Conservation (phyloP, 2,113 vertebrate genomes). For the Cyanoliseus patagonus region DNA sequence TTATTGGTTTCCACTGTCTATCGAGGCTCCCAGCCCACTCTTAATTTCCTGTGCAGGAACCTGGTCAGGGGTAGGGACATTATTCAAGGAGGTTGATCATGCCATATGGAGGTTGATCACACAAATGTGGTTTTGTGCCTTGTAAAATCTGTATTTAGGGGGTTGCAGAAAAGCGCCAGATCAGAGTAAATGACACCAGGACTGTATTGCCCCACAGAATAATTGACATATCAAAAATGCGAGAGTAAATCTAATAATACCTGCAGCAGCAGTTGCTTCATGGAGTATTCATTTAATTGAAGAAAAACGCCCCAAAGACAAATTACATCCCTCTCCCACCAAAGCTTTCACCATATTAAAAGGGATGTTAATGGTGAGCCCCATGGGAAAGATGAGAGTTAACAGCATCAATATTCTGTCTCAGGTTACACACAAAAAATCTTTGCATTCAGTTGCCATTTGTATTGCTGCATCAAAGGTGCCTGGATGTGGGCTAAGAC, state of each 20-base stretch:
- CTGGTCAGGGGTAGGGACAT: background rate
- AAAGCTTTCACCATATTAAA: background rate
- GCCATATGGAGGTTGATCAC: background rate
- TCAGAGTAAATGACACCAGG: background rate
- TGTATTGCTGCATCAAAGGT: rapidly evolving
- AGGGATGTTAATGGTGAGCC: background rate
- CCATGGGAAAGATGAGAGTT: background rate
- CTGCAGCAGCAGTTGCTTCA: background rate
- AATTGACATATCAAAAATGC: background rate
- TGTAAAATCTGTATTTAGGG: background rate
- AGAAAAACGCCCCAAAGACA: background rate
- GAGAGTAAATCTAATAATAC: background rate
- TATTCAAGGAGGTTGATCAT: background rate
- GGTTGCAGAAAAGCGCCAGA: background rate
- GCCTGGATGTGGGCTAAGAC: background rate
- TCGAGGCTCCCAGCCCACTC: background rate
- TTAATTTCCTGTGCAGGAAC: background rate
- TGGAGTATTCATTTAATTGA: background rate
- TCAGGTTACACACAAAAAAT: background rate
- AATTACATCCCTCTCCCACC: background rate
- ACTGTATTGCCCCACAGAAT: background rate
- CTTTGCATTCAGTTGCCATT: background rate
- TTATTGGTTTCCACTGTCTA: background rate
- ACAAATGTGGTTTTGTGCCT: background rate
- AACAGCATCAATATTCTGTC: background rate